These are phyloP conservation scores for Heloderma charlesbogerti DNA, from an alignment of 2,113 vertebrate genomes.

Conservation along the genomic window DNA sequence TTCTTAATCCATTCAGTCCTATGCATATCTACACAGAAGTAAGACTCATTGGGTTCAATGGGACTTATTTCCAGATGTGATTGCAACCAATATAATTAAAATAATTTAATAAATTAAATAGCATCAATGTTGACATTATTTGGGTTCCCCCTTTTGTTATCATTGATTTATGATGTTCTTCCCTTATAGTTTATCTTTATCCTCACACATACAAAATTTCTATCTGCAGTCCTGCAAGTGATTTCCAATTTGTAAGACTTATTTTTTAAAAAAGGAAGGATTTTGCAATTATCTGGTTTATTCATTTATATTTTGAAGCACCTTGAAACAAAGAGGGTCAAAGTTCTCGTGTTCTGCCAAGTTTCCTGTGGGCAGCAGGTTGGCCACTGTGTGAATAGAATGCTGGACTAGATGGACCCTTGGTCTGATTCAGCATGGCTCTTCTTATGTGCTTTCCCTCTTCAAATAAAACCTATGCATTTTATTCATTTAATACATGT, in stretches of 20 bases:
- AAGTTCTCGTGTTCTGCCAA: background rate
- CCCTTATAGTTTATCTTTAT: background rate
- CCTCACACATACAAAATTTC: background rate
- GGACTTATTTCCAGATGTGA: no score
- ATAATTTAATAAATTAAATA: background rate
- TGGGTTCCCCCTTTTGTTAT: background rate
- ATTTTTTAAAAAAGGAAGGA: background rate
- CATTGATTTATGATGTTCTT: background rate
- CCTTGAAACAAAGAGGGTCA: background rate
- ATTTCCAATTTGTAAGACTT: background rate
- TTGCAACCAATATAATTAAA: background rate
- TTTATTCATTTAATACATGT: conserved; percentile 13
- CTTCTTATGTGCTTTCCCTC: background rate
- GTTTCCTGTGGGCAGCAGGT: no score
- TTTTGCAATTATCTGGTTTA: background rate
- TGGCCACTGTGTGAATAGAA: no score
- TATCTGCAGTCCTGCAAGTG: background rate
- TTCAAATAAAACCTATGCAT: background rate
- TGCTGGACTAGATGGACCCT: no score
- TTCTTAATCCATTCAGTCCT: background rate
- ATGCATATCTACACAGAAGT: no score
- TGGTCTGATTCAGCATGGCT: no score
- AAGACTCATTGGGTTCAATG: no score
- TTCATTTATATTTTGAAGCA: background rate
- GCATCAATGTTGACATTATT: background rate